Base-by-base conservation (phyloP, 2,113 vertebrate species). In the Corythornis madagascariensis region DNA sequence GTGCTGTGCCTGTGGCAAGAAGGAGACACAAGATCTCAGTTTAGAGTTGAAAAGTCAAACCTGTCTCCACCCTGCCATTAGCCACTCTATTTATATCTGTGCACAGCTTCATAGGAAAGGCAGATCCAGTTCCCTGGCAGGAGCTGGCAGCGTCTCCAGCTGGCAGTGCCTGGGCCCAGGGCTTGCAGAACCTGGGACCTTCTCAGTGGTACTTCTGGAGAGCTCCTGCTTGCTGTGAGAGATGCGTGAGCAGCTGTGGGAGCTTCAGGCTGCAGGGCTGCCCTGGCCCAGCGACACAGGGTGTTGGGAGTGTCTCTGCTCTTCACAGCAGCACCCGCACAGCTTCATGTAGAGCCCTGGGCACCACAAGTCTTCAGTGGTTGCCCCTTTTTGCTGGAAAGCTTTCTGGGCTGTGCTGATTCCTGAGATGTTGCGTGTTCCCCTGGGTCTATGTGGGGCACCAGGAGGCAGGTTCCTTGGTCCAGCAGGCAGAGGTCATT, bases 61-160 rank as follows among this genome's bases (percentile, higher is more conserved):
- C 65, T 74, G 13, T 31, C 22, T 69, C 75, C 38, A 15, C 35
- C 18, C 55, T 11, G 11, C 5, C 4, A 2, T 81, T 57, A 74
- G 65, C 56, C 43, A 31, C 35, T 88, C 79, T 95, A 83, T 93
- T 92, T 88, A 75, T 95, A 61, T 59, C 73, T 8, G 9, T 42
- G n/a, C 67, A 83, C 90, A 95, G 80, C 93, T 74, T 45, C 35
- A 3, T 53, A 82, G 93, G 91, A 82, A 91, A 80, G 73, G 71
- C 71, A 76, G 89, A 87, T 89, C 66, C 42, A 16, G 43, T 77
- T 88, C 69, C 72, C 76, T 29, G 3, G 64, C 14, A 60, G 74
- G 31, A 67, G 88, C 56, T 21, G 12, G 73, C 61, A 13, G n/a
- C 38, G 83, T 13, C 74, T 75, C 45, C 74, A 35, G 31, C 1